Evolutionary conservation across 2,797 vertebrate genomes (phyloP).

Genomic region (Poecilia picta): DNA sequence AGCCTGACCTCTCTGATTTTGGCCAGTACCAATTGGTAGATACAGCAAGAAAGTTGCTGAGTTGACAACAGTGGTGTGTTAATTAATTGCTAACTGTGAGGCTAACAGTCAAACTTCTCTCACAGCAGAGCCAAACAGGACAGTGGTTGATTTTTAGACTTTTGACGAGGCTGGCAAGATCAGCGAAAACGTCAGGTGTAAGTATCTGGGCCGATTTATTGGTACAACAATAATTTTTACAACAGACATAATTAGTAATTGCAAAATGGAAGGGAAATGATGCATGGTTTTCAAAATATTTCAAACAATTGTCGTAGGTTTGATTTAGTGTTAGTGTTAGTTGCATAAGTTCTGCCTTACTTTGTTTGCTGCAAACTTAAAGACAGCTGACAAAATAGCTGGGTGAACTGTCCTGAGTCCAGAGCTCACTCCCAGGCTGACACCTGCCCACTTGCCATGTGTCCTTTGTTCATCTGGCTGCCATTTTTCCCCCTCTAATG

Average conservation of each 20-base stretch:
- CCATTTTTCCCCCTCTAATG: not conserved
- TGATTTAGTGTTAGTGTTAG: not conserved
- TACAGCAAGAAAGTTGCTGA: too few relatives aligned
- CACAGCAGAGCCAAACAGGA: too few relatives aligned
- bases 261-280: not conserved
- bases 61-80: too few relatives aligned
- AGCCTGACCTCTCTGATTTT: too few relatives aligned
- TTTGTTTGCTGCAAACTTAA: not conserved
- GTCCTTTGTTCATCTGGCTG: not conserved
- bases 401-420: not conserved
- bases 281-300: not conserved
- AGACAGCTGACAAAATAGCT: not conserved
- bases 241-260: not conserved
- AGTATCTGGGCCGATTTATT: too few relatives aligned
- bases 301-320: not conserved
- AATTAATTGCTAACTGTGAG: too few relatives aligned
- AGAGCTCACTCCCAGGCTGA: not conserved
- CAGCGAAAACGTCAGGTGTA: too few relatives aligned
- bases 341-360: not conserved
- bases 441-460: not conserved
- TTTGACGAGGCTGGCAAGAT: too few relatives aligned
- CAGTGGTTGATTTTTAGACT: too few relatives aligned
- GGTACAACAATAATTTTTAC: too few relatives aligned
- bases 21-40: too few relatives aligned
- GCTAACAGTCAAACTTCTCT: too few relatives aligned